Evolutionary conservation across 2,113 vertebrate species (phyloP).

Genomic region (Petroica traversi): DNA sequence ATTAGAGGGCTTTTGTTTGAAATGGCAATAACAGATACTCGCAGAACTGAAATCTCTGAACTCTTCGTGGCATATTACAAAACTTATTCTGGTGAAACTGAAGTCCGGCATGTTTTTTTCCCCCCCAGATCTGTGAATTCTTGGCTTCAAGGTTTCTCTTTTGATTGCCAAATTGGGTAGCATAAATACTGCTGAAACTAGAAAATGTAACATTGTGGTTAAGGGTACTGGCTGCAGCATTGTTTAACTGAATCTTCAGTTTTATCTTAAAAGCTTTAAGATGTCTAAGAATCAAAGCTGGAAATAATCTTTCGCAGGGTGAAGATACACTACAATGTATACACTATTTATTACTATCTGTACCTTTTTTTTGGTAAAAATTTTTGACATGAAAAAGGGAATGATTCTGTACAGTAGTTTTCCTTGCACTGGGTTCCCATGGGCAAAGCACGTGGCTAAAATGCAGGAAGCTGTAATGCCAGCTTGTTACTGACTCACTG

Average conservation of each 20-base stretch:
- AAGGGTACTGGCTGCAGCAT: background rate
- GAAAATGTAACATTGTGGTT: background rate
- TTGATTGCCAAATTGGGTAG: background rate
- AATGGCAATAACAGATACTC: background rate
- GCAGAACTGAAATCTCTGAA: background rate
- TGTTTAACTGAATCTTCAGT: background rate
- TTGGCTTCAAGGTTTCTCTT: slow-evolving; percentile 14
- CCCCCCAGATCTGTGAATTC: background rate
- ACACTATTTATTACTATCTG: background rate
- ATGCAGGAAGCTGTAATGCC: background rate
- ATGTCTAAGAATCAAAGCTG: background rate
- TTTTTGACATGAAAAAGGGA: background rate
- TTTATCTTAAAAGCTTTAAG: slow-evolving; percentile 51
- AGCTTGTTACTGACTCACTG: background rate
- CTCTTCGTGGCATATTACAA: background rate
- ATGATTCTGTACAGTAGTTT: slow-evolving; percentile 5
- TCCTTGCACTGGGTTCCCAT: background rate
- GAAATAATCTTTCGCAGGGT: slow-evolving; percentile 3
- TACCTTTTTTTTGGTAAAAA: background rate
- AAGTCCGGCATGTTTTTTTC: background rate
- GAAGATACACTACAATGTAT: background rate
- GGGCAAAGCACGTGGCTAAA: background rate
- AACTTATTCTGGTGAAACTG: background rate
- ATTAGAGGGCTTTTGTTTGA: background rate
- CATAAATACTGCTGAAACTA: slow-evolving; percentile 14